Conservation (phyloP, 1,140 invertebrate species). For the Dendroctonus valens region DNA sequence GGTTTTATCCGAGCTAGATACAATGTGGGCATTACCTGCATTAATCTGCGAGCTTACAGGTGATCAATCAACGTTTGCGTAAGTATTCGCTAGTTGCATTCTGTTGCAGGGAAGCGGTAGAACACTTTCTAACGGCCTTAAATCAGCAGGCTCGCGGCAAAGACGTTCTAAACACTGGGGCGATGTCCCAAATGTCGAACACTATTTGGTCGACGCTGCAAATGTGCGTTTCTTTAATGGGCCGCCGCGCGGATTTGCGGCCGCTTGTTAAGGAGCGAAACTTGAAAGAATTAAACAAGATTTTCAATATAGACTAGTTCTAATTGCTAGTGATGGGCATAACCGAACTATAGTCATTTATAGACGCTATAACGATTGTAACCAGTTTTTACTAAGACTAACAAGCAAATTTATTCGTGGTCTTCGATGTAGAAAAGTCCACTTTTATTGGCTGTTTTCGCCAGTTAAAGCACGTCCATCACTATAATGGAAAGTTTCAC, state of each 20-base stretch:
- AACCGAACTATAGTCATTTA: too few relatives aligned
- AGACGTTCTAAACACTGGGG: conserved; percentile 53
- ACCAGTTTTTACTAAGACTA: too few relatives aligned
- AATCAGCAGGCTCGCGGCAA: conserved; percentile 86
- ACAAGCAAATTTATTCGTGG: too few relatives aligned
- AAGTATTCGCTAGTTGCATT: not conserved
- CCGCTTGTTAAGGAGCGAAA: conserved; percentile 72
- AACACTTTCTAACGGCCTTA: conserved; percentile 90
- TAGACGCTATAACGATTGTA: too few relatives aligned
- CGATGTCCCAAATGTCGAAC: conserved; percentile 76
- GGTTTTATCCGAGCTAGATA: conserved; percentile 96
- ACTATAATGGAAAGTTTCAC: too few relatives aligned
- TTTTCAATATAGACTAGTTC: conserved; percentile 52
- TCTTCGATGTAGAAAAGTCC: too few relatives aligned
- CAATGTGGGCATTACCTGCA: conserved; percentile 97
- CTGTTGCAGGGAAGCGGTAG: conserved; percentile 81
- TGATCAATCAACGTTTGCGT: conserved; percentile 45
- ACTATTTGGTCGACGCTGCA: conserved; percentile 94
- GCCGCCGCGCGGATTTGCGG: conserved; percentile 77
- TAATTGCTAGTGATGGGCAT: not conserved
- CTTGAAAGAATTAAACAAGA: conserved; percentile 63
- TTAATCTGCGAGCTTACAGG: conserved; percentile 93
- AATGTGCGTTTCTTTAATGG: conserved; percentile 85
- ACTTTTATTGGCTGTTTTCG: too few relatives aligned
- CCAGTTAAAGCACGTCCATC: too few relatives aligned